These are phyloP conservation scores for Vipera latastei DNA, from an alignment of 2,797 vertebrate species.

Conservation along the genomic window DNA sequence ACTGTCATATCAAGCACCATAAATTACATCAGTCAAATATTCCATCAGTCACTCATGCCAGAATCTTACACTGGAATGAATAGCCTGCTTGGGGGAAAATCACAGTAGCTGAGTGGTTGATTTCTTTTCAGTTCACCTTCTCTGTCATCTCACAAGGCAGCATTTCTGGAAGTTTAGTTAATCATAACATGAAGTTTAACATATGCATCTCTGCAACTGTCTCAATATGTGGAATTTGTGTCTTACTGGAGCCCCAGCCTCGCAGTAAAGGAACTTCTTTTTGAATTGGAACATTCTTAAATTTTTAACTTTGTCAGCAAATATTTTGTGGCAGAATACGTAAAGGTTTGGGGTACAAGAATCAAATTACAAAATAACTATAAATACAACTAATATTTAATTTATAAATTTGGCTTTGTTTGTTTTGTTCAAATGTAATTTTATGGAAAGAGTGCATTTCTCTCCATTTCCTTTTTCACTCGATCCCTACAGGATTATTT, in stretches of 20 bases:
- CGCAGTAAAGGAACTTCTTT: not conserved
- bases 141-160: constrained; percentile 24
- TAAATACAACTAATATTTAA: not conserved
- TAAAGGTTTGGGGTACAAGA: constrained; percentile 22
- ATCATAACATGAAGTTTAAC: constrained; percentile 40
- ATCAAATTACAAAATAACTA: not conserved
- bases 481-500: not conserved
- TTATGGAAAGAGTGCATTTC: not conserved
- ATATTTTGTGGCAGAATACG: not conserved
- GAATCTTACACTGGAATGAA: constrained; percentile 51
- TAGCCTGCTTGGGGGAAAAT: constrained; percentile 54
- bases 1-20: constrained; percentile 68
- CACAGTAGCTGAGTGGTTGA: constrained; percentile 43
- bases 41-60: constrained; percentile 61
- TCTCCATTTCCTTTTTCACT: not conserved
- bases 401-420: not conserved
- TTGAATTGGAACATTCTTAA: not conserved
- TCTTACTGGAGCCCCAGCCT: not conserved
- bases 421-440: not conserved
- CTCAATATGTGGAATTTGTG: not conserved
- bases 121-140: constrained; percentile 58
- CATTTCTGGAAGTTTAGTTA: constrained; percentile 50
- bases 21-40: constrained; percentile 71
- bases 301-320: not conserved
- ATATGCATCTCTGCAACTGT: constrained; percentile 30